Conservation (phyloP, 2,888 invertebrate genomes). For the Penaeus monodon region DNA sequence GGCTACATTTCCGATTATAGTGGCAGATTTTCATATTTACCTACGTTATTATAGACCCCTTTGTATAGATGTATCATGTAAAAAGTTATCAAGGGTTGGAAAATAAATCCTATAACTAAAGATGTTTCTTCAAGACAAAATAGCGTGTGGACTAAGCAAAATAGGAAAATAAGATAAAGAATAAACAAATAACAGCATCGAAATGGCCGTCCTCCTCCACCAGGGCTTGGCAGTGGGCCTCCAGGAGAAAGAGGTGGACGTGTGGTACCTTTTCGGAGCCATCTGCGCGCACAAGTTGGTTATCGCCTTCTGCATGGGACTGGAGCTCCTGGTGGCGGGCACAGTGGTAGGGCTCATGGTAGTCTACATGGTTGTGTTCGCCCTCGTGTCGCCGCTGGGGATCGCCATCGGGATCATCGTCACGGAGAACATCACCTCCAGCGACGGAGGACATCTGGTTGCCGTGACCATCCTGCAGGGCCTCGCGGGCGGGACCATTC, state of each 20-base stretch:
- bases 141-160: too few species aligned
- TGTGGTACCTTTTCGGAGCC: conserved; percentile 86
- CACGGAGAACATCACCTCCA: conserved; percentile 67
- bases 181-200: too few species aligned
- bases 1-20: too few species aligned
- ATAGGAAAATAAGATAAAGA: too few species aligned
- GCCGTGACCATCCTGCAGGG: conserved; percentile 76
- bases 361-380: conserved; percentile 76
- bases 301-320: conserved; percentile 88
- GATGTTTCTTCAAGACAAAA: too few species aligned
- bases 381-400: conserved; percentile 79
- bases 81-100: too few species aligned
- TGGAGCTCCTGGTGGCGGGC: conserved; percentile 82
- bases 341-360: conserved; percentile 69
- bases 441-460: conserved; percentile 60
- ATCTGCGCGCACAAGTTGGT: conserved; percentile 88
- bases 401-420: conserved; percentile 77
- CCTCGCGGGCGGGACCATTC: conserved; percentile 89
- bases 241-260: conserved; percentile 78
- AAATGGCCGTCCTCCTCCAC: background rate
- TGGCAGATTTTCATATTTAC: too few species aligned
- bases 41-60: too few species aligned
- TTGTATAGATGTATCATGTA: too few species aligned
- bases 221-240: conserved; percentile 84
- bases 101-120: too few species aligned